Evolutionary conservation across 1,140 invertebrate species (phyloP), one percentile per base, ranked within the genome.

Genomic region (Drosophila sucinea): DNA sequence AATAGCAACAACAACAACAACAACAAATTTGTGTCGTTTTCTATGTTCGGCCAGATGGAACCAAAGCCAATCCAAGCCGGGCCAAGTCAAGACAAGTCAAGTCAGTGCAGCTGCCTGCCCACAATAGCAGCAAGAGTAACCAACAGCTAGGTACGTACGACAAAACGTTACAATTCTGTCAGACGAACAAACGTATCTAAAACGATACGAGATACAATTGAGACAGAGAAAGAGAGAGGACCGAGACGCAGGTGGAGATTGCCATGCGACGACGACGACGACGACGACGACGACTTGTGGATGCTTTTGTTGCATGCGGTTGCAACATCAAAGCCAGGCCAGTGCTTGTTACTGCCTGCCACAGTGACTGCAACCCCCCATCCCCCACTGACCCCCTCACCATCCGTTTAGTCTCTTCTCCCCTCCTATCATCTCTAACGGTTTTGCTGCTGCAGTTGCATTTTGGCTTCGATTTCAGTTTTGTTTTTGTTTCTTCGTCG

Each of bases 21-120:
- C 11, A 57, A 35, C 23, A 8, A 35, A 25, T 58, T 58, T 82
- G 69, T 73, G 79, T 77, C 67, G 76, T 83, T 87, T 87, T 82
- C 79, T 71, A 83, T 87, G 83, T 80, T 89, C 70, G 83, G 66
- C 83, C 83, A 87, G 73, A 72, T 87, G 84, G 83, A 87, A 87
- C 84, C 68, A 64, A 58, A 65, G 54, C 67, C 71, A 72, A 70
- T 62, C 25, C 62, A 32, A 67, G 33, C 55, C 54, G 40, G 35
- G 35, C 35, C 35, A 38, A 38, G 35, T 38, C 35, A 67, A 51
- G 44, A 27, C 23, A 51, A 51, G 44, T 51, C 65, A 65, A 70
- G 64, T 51, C 67, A 60, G 33, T 86, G 78, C 82, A 86, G 82
- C 82, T 86, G 82, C 73, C 77, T 79, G 79, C 69, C 83, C 63